phyloP scores from a whole-genome alignment of 2,797 vertebrate species.

The Urophycis tenuis region DNA sequence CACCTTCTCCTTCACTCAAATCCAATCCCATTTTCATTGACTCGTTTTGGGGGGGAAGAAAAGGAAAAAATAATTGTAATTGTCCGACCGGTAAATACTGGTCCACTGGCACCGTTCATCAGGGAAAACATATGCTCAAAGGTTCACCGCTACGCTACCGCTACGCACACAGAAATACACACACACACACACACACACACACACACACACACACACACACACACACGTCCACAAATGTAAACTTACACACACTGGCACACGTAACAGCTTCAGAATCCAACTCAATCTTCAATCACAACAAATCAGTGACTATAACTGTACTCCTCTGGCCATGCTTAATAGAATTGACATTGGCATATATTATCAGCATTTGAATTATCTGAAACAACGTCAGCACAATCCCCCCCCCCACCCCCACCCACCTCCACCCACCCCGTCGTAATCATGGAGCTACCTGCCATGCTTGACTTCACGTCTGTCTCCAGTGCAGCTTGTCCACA shows the following conservation, averaged over 20 bases:
- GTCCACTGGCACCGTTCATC: not conserved
- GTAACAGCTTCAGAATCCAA: slow-evolving; percentile 11
- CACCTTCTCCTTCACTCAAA: not conserved
- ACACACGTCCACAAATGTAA: too few species aligned
- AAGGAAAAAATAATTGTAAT: not conserved
- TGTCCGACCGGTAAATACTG: not conserved
- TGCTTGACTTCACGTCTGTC: slow-evolving; percentile 28
- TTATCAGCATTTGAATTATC: slow-evolving; percentile 49
- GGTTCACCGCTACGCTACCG: not conserved
- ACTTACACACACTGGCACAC: not conserved
- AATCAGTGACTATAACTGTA: slow-evolving; percentile 32
- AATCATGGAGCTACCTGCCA: slow-evolving; percentile 41
- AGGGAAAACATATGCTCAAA: slow-evolving; percentile 3
- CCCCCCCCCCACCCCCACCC: too few species aligned
- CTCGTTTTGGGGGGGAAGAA: not conserved
- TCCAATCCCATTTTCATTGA: not conserved
- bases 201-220: too few species aligned
- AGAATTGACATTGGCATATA: slow-evolving; percentile 32
- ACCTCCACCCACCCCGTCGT: slow-evolving; percentile 10
- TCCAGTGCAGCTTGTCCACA: slow-evolving; percentile 1
- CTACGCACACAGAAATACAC: too few species aligned
- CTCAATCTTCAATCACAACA: slow-evolving; percentile 13
- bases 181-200: too few species aligned
- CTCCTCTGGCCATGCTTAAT: slow-evolving; percentile 32
- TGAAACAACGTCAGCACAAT: slow-evolving; percentile 33